A percentile compares a stretch with the other conserved stretches of the same genome.
These are phyloP conservation scores for Phenacoccus solenopsis DNA, from an alignment of 1,140 invertebrate genomes.

Conservation along the genomic window DNA sequence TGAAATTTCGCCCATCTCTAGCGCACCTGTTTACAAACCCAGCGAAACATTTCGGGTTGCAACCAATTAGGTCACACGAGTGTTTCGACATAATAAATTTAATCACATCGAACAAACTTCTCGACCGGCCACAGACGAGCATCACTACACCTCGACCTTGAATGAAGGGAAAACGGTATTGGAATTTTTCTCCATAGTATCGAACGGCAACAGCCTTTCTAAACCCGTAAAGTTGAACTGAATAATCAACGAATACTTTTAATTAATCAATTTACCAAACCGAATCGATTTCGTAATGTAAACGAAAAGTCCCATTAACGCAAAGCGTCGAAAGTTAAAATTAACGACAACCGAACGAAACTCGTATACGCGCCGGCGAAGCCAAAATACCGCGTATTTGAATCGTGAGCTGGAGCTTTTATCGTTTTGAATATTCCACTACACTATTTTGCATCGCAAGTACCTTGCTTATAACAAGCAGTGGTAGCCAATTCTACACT, in stretches of 20 bases:
- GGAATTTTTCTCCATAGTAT: not conserved
- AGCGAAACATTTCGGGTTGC: too few species aligned
- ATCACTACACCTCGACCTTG: too few species aligned
- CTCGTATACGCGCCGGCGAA: not conserved
- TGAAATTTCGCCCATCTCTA: too few species aligned
- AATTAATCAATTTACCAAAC: not conserved
- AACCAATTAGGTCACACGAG: too few species aligned
- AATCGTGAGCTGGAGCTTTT: not conserved
- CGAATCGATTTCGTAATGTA: not conserved
- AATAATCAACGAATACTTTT: not conserved
- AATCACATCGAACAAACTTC: too few species aligned
- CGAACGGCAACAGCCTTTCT: not conserved
- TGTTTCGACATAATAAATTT: too few species aligned
- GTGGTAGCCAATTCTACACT: not conserved
- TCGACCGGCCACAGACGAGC: too few species aligned
- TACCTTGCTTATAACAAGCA: not conserved
- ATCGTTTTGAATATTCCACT: not conserved
- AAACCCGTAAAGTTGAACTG: not conserved
- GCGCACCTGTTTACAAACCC: too few species aligned
- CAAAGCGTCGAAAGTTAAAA: not conserved
- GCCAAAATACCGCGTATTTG: not conserved
- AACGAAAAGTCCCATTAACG: constrained; percentile 1
- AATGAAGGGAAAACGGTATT: too few species aligned
- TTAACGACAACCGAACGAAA: not conserved
- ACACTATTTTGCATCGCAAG: not conserved